phyloP scores from a whole-genome alignment of 2,888 invertebrate genomes.

The Hypercompe scribonia region DNA sequence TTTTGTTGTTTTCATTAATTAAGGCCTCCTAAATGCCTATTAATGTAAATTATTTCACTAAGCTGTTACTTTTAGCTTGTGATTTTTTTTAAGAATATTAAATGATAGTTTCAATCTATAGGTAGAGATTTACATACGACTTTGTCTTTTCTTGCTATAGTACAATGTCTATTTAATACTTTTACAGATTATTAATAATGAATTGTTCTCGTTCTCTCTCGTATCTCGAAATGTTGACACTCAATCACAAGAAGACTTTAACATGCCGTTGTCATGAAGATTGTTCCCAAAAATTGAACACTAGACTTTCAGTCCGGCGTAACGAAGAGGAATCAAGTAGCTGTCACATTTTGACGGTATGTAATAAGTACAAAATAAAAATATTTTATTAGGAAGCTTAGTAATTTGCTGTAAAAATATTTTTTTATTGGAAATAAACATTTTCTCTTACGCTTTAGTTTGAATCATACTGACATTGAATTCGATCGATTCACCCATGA shows the following conservation, averaged over 20 bases:
- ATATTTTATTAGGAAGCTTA: not conserved
- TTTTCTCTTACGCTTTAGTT: not conserved
- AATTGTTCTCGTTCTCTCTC: not conserved
- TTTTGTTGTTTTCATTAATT: not conserved
- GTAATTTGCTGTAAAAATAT: not conserved
- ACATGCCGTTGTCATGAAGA: not conserved
- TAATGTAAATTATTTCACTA: not conserved
- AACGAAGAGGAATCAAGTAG: constrained; percentile 11
- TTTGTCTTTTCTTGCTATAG: not conserved
- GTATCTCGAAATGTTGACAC: constrained; percentile 6
- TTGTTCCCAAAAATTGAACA: constrained; percentile 14
- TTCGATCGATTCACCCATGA: not conserved
- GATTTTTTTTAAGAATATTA: not conserved
- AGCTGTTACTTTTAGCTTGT: not conserved
- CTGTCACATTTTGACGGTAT: constrained; percentile 3
- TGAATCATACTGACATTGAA: not conserved
- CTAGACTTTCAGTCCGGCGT: not conserved
- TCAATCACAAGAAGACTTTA: not conserved
- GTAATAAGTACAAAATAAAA: not conserved
- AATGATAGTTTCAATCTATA: not conserved
- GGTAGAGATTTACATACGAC: not conserved
- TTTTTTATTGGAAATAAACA: not conserved
- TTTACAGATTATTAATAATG: constrained; percentile 8
- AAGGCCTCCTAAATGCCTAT: not conserved
- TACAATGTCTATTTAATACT: not conserved